Evolutionary conservation across 2,888 invertebrate genomes (phyloP).

Genomic region (Drosophila mulleri): DNA sequence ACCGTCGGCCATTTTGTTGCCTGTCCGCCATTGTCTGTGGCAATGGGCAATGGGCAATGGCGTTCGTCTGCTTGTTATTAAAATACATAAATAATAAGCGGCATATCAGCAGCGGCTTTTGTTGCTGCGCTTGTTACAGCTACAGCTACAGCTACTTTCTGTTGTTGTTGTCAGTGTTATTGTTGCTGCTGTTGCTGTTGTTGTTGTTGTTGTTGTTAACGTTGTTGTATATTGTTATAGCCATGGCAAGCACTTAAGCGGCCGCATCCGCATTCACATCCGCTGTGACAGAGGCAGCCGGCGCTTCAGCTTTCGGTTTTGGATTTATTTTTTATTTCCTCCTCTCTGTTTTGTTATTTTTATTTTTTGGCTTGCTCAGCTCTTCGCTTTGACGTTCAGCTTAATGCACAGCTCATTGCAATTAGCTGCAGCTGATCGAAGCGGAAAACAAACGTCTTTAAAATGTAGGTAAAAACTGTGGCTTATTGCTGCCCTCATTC

Average conservation of each 20-base stretch:
- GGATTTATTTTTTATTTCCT: constrained; percentile 11
- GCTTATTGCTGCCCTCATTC: constrained; percentile 10
- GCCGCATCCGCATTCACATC: constrained; percentile 67
- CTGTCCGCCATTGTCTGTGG: constrained; percentile 76
- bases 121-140: constrained; percentile 59
- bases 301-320: constrained; percentile 25
- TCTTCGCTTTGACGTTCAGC: constrained; percentile 35
- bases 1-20: constrained; percentile 79
- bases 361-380: constrained; percentile 17
- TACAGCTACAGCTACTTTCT: constrained; percentile 17
- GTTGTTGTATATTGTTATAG: constrained; percentile 74
- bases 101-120: constrained; percentile 82
- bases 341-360: neutral
- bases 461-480: constrained; percentile 28
- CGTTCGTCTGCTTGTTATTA: constrained; percentile 75
- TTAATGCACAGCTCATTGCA: constrained; percentile 38
- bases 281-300: constrained; percentile 54
- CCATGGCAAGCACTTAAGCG: constrained; percentile 78
- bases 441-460: neutral
- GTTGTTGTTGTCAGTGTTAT: constrained; percentile 8
- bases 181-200: constrained; percentile 23
- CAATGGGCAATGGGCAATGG: constrained; percentile 55
- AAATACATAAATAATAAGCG: constrained; percentile 82
- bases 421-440: constrained; percentile 60
- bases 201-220: constrained; percentile 31